Evolutionary conservation across 2,888 invertebrate genomes (phyloP).

Genomic region (Hesperia comma): DNA sequence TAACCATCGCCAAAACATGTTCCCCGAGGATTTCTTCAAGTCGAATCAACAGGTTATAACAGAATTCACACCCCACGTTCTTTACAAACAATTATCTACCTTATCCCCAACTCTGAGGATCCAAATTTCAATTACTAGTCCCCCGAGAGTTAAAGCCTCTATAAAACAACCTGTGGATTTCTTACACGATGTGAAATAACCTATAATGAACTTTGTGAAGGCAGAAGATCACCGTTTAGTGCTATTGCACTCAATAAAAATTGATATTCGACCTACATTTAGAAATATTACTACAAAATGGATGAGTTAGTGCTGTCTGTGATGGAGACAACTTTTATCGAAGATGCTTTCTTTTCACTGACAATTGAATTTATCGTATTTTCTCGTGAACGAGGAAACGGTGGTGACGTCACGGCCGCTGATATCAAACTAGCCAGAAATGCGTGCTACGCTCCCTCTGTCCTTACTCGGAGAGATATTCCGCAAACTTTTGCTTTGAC

Average conservation of each 20-base stretch:
- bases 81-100: conserved; percentile 63
- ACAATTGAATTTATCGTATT: conserved; percentile 53
- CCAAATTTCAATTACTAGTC: conserved; percentile 59
- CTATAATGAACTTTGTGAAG: conserved; percentile 33
- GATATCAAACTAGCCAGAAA: conserved; percentile 81
- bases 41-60: conserved; percentile 78
- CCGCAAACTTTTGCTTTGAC: conserved; percentile 57
- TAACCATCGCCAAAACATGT: conserved; percentile 75
- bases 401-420: conserved; percentile 76
- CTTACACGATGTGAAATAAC: conserved; percentile 40
- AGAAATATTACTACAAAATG: neutral
- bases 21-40: conserved; percentile 62
- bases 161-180: conserved; percentile 75
- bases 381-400: conserved; percentile 58
- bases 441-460: conserved; percentile 78
- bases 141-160: conserved; percentile 50
- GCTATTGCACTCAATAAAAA: conserved; percentile 22
- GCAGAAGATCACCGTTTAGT: conserved; percentile 26
- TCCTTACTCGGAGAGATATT: conserved; percentile 69
- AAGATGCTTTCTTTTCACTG: conserved; percentile 24
- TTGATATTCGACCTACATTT: conserved; percentile 17
- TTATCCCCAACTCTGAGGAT: conserved; percentile 63
- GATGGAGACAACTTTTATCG: neutral
- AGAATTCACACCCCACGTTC: conserved; percentile 66
- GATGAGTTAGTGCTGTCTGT: conserved; percentile 5